These are phyloP conservation scores for Calyptomena viridis DNA, from an alignment of 2,113 vertebrate genomes.

Conservation along the genomic window DNA sequence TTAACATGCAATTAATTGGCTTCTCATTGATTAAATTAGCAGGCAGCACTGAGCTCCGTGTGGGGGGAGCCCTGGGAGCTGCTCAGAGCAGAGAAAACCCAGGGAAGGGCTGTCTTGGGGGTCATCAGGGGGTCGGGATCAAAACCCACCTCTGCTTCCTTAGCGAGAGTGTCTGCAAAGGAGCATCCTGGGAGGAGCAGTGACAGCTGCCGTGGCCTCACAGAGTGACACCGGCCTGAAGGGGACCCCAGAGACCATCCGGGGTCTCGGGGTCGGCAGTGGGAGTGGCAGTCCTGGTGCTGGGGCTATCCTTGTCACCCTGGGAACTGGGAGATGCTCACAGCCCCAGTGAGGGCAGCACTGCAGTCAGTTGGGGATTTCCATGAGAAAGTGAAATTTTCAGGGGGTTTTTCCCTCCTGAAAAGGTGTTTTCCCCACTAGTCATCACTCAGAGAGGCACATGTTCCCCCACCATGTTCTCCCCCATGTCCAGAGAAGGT, in stretches of 20 bases:
- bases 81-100: not conserved
- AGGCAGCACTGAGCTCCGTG: not conserved
- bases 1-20: not conserved
- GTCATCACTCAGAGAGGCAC: not conserved
- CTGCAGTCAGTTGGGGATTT: not conserved
- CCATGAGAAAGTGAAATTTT: not conserved
- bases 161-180: not conserved
- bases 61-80: not conserved
- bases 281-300: accelerated
- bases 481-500: not conserved
- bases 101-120: not conserved
- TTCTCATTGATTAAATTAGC: not conserved
- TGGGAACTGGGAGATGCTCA: not conserved
- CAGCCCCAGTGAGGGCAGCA: not conserved
- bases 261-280: not conserved
- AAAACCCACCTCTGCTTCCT: not conserved
- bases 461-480: not conserved
- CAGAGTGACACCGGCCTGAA: not conserved
- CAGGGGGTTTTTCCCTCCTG: not conserved
- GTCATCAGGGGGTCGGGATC: accelerated
- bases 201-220: accelerated
- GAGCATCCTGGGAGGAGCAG: not conserved
- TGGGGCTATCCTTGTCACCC: not conserved
- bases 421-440: not conserved
- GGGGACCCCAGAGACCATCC: not conserved